Percentiles rank a stretch among this genome's conserved stretches.
Evolutionary conservation across 1,140 invertebrate species (phyloP).

Genomic region (Anastatus disparis): DNA sequence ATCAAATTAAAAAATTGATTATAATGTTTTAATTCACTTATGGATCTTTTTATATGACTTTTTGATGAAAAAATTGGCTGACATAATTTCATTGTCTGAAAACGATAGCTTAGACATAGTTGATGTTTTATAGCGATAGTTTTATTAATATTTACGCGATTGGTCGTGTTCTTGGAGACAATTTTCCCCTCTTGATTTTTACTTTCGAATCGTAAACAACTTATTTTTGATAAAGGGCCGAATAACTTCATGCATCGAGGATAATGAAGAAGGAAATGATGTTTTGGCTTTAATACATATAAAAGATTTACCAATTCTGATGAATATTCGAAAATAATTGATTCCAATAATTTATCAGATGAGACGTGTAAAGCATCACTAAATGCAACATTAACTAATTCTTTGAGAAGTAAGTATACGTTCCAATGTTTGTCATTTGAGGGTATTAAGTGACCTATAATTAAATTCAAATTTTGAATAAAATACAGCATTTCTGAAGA

Average conservation of each 20-base stretch:
- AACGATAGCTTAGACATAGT: constrained; percentile 9
- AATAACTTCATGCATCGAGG: constrained; percentile 2
- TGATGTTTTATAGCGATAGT: constrained; percentile 30
- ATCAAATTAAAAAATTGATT: no score
- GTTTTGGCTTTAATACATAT: constrained; percentile 18
- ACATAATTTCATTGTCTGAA: no score
- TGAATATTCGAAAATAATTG: not conserved
- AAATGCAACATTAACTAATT: not conserved
- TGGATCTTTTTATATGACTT: no score
- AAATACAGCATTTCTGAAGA: constrained; percentile 13
- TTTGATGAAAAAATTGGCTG: no score
- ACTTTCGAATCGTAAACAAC: constrained; percentile 18
- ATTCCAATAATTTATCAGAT: not conserved
- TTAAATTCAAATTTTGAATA: not conserved
- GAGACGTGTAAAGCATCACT: not conserved
- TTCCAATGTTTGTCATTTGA: not conserved
- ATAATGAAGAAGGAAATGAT: constrained; percentile 22
- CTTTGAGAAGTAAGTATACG: not conserved
- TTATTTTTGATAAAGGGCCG: constrained; percentile 28
- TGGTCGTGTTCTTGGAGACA: constrained; percentile 4
- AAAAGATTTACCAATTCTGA: not conserved
- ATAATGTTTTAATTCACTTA: no score
- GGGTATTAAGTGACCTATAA: constrained; percentile 6
- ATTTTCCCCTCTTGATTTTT: constrained; percentile 28
- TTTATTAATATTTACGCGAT: constrained; percentile 22